Percentiles rank a stretch among this genome's conserved stretches.
phyloP scores from a whole-genome alignment of 2,797 vertebrate species.

The Sebastes taczanowskii region DNA sequence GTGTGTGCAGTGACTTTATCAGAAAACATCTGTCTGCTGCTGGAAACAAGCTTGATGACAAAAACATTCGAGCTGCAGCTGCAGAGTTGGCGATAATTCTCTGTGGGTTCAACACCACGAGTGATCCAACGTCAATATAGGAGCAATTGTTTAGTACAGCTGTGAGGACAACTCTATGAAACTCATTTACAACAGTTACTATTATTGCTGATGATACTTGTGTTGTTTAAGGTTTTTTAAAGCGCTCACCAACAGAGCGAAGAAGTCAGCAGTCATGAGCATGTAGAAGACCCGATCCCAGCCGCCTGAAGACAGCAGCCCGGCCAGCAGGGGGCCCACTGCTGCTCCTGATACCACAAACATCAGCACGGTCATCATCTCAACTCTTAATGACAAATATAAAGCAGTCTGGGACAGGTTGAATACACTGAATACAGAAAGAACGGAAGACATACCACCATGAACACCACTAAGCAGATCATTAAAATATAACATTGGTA shows the following conservation, averaged over 20 bases:
- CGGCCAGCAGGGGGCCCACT: conserved; percentile 91
- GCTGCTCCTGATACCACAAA: conserved; percentile 85
- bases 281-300: conserved; percentile 97
- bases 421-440: background rate
- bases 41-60: no score
- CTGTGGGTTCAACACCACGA: background rate
- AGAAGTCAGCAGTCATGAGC: conserved; percentile 89
- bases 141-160: background rate
- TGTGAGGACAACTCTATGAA: background rate
- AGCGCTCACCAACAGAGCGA: conserved; percentile 89
- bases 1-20: no score
- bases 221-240: background rate
- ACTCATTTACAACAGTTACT: background rate
- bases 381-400: background rate
- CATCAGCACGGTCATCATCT: background rate
- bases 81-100: background rate
- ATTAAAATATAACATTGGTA: background rate
- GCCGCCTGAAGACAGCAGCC: conserved; percentile 87
- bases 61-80: background rate
- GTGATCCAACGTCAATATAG: no score
- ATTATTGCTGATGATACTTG: background rate
- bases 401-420: background rate
- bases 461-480: background rate
- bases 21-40: no score
- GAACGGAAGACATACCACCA: background rate